These are phyloP conservation scores for Idaea biselata DNA, from an alignment of 2,888 invertebrate genomes.

Conservation along the genomic window DNA sequence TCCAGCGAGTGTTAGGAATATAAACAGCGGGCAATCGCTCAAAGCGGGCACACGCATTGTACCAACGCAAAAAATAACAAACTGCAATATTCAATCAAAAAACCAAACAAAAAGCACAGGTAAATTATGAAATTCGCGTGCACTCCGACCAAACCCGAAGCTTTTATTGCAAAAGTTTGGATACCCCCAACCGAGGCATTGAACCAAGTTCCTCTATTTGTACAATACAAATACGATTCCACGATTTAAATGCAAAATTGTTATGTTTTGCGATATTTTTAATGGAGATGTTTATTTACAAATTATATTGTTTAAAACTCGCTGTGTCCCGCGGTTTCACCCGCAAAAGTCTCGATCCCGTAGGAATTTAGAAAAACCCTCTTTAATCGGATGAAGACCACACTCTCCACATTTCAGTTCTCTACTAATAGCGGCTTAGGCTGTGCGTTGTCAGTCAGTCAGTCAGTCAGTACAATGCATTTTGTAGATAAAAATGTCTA, in stretches of 20 bases:
- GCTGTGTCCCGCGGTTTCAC: no score
- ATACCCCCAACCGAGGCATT: conserved; percentile 42
- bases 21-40: conserved; percentile 8
- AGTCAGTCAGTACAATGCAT: no score
- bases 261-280: conserved; percentile 11
- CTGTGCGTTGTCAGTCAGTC: no score
- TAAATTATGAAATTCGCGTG: conserved; percentile 14
- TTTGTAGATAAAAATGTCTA: no score
- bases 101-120: conserved; percentile 7
- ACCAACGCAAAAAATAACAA: conserved; percentile 7
- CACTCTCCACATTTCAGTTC: no score
- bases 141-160: conserved; percentile 31
- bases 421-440: no score
- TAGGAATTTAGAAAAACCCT: no score
- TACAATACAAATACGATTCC: conserved; percentile 53
- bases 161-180: conserved; percentile 69
- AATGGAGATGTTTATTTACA: not conserved
- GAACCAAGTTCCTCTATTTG: conserved; percentile 52
- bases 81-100: conserved; percentile 4
- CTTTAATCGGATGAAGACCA: no score
- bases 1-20: not conserved
- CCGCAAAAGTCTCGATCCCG: no score
- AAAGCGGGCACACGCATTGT: conserved; percentile 12
- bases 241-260: conserved; percentile 37
- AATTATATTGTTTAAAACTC: not conserved